These are phyloP conservation scores for Fissipunctia ypsillon DNA, from an alignment of 2,888 invertebrate species.

Conservation along the genomic window DNA sequence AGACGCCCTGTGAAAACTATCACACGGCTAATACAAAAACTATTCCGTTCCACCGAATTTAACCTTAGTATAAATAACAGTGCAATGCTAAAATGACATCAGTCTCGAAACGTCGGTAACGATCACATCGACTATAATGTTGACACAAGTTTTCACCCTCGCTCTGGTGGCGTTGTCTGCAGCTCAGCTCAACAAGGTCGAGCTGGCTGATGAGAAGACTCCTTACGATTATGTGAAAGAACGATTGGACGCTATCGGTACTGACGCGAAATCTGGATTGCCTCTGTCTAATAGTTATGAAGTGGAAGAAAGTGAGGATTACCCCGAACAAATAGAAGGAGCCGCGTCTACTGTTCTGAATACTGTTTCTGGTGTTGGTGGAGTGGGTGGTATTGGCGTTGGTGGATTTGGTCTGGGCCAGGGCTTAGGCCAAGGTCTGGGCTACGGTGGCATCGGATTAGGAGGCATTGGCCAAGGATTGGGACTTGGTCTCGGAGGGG, in stretches of 20 bases:
- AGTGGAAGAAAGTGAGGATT: slow-evolving; percentile 91
- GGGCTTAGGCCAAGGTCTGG: slow-evolving; percentile 64
- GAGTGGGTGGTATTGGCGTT: slow-evolving; percentile 70
- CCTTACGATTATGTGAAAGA: slow-evolving; percentile 87
- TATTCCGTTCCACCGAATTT: slow-evolving; percentile 86
- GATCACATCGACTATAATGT: slow-evolving; percentile 77
- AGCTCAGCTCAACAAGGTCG: slow-evolving; percentile 78
- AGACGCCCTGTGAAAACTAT: slow-evolving; percentile 84
- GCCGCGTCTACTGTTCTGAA: slow-evolving; percentile 85
- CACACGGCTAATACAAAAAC: slow-evolving; percentile 79
- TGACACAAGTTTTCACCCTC: slow-evolving; percentile 77
- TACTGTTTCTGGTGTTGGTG: slow-evolving; percentile 80
- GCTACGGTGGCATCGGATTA: slow-evolving; percentile 71
- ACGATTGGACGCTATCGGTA: slow-evolving; percentile 80
- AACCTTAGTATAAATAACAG: slow-evolving; percentile 87
- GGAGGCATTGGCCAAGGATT: slow-evolving; percentile 69
- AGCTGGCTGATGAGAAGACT: slow-evolving; percentile 83
- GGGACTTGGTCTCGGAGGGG: slow-evolving; percentile 71
- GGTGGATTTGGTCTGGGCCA: slow-evolving; percentile 68
- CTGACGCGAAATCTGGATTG: slow-evolving; percentile 80
- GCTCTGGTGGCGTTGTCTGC: slow-evolving; percentile 74
- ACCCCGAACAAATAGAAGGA: slow-evolving; percentile 87
- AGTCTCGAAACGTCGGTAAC: slow-evolving; percentile 83
- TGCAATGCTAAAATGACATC: slow-evolving; percentile 85
- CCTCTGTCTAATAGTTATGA: slow-evolving; percentile 89